These are phyloP conservation scores for Eupithecia abbreviata DNA, from an alignment of 2,888 invertebrate species.

Conservation along the genomic window DNA sequence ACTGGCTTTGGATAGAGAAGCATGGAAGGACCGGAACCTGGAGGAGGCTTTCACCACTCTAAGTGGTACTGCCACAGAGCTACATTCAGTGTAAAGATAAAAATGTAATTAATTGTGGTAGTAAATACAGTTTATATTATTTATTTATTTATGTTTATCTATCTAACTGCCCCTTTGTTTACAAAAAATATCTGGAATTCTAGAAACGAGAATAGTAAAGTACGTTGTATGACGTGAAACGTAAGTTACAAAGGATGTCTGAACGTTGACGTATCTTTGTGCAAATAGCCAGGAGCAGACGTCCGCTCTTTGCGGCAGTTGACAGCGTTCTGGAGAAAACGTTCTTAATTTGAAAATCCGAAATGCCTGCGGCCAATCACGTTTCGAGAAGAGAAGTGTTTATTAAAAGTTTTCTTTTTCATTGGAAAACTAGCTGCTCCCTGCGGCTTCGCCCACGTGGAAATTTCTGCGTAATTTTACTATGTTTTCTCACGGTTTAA, in stretches of 20 bases:
- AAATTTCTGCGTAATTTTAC: no score
- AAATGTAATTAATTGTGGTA: no score
- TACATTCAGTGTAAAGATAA: no score
- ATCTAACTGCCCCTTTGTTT: neutral
- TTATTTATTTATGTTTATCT: no score
- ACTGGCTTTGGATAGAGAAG: no score
- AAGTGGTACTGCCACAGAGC: no score
- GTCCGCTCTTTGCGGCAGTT: conserved; percentile 51
- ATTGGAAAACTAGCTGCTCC: neutral
- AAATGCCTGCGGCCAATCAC: conserved; percentile 47
- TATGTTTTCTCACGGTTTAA: no score
- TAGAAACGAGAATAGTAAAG: neutral
- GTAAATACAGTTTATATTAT: no score
- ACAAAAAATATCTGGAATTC: neutral
- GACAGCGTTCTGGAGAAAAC: conserved; percentile 54
- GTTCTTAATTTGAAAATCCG: conserved; percentile 54
- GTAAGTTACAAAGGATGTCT: conserved; percentile 30
- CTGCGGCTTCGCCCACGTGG: no score
- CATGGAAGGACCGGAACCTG: no score
- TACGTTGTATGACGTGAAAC: neutral
- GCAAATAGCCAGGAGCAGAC: conserved; percentile 51
- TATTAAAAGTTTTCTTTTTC: neutral
- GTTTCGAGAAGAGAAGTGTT: neutral
- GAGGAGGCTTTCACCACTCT: no score
- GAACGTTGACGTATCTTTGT: conserved; percentile 54